Conservation (phyloP, 1,140 invertebrate species). For the Euura saliciscinereae region DNA sequence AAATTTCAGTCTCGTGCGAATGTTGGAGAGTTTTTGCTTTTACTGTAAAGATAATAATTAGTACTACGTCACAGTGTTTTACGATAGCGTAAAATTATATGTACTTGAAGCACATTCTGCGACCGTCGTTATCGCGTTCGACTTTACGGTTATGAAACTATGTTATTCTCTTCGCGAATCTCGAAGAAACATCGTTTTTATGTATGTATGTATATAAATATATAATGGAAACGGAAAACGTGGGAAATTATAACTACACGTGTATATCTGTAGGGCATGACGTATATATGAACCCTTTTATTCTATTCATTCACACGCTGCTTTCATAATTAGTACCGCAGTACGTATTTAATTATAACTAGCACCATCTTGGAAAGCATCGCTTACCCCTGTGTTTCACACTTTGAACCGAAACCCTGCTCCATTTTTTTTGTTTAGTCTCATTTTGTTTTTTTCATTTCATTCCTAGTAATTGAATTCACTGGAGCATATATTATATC, state of each 20-base stretch:
- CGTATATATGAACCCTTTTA: neutral
- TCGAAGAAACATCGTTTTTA: neutral
- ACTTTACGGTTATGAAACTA: neutral
- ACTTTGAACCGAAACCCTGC: too few species aligned
- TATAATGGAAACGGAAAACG: neutral
- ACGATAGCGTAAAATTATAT: too few species aligned
- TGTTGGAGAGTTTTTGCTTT: too few species aligned
- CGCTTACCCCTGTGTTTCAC: neutral
- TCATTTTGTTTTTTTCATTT: neutral
- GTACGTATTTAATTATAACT: neutral
- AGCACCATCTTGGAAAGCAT: neutral
- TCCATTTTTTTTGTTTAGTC: neutral
- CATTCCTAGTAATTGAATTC: neutral
- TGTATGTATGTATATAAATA: neutral
- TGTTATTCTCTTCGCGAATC: neutral
- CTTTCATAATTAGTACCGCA: constrained; percentile 2
- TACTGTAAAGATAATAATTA: too few species aligned
- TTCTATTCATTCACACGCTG: constrained; percentile 1
- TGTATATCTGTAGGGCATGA: neutral
- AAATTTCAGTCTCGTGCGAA: too few species aligned
- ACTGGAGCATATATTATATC: too few species aligned
- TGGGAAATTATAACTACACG: neutral
- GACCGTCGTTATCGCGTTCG: neutral
- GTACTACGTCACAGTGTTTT: too few species aligned
- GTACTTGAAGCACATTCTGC: neutral